These are phyloP conservation scores for Ellobium chinense DNA, from an alignment of 2,888 invertebrate genomes.

Conservation along the genomic window DNA sequence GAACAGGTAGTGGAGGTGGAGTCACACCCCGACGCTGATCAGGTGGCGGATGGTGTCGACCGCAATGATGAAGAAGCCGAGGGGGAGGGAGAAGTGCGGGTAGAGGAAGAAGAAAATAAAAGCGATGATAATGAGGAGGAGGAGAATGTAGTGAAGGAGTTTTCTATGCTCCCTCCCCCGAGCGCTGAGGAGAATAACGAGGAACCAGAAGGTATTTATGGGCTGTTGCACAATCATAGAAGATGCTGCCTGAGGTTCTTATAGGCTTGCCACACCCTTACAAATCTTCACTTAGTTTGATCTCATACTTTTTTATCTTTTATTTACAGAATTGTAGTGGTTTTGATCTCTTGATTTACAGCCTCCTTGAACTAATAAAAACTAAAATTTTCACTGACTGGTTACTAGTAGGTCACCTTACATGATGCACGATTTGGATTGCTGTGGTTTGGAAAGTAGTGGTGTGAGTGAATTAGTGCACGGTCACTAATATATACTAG, in stretches of 20 bases:
- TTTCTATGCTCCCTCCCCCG: neutral
- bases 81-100: neutral
- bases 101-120: neutral
- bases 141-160: neutral
- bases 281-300: no score
- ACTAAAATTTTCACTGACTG: no score
- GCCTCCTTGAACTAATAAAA: no score
- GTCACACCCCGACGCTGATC: neutral
- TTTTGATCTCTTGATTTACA: no score
- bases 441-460: no score
- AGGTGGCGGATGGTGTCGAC: neutral
- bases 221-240: neutral
- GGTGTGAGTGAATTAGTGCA: no score
- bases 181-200: neutral
- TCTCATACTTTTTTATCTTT: no score
- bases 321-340: no score
- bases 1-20: neutral
- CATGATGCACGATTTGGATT: no score
- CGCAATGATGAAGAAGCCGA: neutral
- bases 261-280: neutral
- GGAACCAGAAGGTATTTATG: constrained; percentile 27
- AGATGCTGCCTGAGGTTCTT: neutral
- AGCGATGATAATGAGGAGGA: neutral
- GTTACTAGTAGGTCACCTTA: no score
- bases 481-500: no score